A percentile compares a stretch with the other conserved stretches of the same genome.
phyloP scores from a whole-genome alignment of 2,113 vertebrate genomes.

The Oxygymnocypris stewartii region DNA sequence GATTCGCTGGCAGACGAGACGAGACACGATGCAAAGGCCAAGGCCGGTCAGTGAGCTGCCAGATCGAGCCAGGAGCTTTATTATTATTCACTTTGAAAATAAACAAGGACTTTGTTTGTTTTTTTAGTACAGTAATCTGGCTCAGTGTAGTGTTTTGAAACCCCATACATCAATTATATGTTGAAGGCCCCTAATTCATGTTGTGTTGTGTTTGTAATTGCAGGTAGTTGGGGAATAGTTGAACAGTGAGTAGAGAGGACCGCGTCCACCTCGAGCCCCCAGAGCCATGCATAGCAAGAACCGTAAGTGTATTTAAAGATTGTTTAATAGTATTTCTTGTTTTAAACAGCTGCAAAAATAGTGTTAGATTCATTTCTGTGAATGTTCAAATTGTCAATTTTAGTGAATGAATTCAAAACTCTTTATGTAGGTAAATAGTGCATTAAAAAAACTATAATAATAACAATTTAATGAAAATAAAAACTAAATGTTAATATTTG shows the following conservation, averaged over 20 bases:
- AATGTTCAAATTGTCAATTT: background rate
- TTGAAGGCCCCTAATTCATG: background rate
- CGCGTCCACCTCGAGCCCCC: slow-evolving; percentile 57
- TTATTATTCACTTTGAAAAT: slow-evolving; percentile 19
- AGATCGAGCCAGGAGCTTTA: background rate
- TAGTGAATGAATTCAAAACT: background rate
- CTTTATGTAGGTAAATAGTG: background rate
- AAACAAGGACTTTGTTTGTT: background rate
- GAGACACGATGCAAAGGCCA: background rate
- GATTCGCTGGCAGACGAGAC: background rate
- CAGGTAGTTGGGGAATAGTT: slow-evolving; percentile 75
- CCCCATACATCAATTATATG: background rate
- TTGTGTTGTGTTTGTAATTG: slow-evolving; percentile 49
- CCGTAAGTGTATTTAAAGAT: slow-evolving; percentile 68
- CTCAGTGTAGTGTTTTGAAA: background rate
- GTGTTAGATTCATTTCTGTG: background rate
- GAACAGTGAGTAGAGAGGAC: slow-evolving; percentile 72
- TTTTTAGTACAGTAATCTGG: background rate
- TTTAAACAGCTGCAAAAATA: background rate
- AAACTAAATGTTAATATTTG: background rate
- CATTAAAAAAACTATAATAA: background rate
- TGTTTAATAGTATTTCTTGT: background rate
- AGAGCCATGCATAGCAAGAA: slow-evolving; percentile 80
- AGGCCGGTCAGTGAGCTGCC: background rate
- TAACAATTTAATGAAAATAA: background rate